Base-by-base conservation (phyloP, 2,888 invertebrate species). In the Notodonta ziczac region DNA sequence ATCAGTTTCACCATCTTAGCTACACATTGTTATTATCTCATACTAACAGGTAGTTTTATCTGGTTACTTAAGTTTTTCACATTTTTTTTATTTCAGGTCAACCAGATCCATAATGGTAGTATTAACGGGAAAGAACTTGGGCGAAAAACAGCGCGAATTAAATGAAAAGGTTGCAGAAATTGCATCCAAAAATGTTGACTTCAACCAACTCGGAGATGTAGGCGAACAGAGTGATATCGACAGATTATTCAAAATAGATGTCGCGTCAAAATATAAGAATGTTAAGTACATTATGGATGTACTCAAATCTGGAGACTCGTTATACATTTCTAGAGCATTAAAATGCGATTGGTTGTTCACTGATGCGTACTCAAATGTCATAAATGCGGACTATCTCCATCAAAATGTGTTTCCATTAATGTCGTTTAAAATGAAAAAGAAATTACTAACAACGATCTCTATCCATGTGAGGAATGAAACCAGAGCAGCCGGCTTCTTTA, bases 371-470 rank as follows among this genome's bases (percentile, higher is more conserved):
- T 73, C 79, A 10, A 54, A 80, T 12, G 55, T 84, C 4, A 81
- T 89, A 16, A 85, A 86, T 62, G 72, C 80, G 1, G 72, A 82
- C 42, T 81, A 85, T 65, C 78, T 91, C 4, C 79, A 87, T 14
- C 55, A 75, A 0, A 73, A 87, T 52, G 67, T 90, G 35, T 87
- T 90, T 62, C 86, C 90, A 5, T 73, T 64, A 0, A 89, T 90
- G 87, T 88, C 91, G 4, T 59, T 68, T 2, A 88, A 86, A 78
- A 87, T 88, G 84, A 87, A 81, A 61, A 83, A 77, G 46, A 89
- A 88, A 60, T 65, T 86, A 35, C 66, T 91, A 8, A 70, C 74
- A 14, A 66, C 72, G 2, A 74, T 87, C 63, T 78, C 85, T 2
- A 62, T 63, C 4, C 50, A 84, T 56, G 24, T 90, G 3, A 80